Base-by-base conservation (phyloP, 1,140 invertebrate genomes). In the Ceratoteleas bidentatus region DNA sequence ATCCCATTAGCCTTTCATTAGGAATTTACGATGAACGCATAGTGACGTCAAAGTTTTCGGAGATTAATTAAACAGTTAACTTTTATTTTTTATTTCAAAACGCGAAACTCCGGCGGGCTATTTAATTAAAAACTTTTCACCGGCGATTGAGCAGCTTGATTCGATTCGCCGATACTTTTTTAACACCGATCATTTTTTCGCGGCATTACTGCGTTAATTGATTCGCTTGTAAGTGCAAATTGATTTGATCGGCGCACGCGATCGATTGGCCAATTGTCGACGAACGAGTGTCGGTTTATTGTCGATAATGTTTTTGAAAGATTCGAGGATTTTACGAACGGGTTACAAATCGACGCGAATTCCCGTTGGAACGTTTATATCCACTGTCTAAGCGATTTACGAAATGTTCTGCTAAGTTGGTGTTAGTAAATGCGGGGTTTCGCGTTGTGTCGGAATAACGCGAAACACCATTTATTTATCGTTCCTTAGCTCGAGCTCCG, bases 121-220 rank as follows among this genome's bases (percentile, higher is more conserved):
- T 70, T 70, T 53, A 72, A 72, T 72, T 72, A 72, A 61, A 72
- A 72, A 56, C 13, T 64, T 64, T 64, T 33, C 16, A 52, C 14
- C 32, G 8, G 3, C 45, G 45, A 64, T 64, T 50, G n/a, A 64
- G 43, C 45, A 50, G 24, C 11, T 50, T 64, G 14, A 52, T 64
- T 60, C 38, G 13, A 14, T 40, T 36, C 10, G 9, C 14, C 34
- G 11, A 57, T 40, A 5, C 34, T 36, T 38, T 38, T 24, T 24
- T 14, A 13, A 6, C 13, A 13, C 6, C 54, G 52, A 53, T 57
- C 34, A 8, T 38, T 40, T 32, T 38, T 38, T 3, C 4, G 11
- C 34, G 33, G 32, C 32, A n/a, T n/a, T 52, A 7, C 40, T 1
- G 16, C 45, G 24, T 47, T 33, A 24, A 61, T 47, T 33, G 16